Base-by-base conservation (phyloP, 1,140 invertebrate species). In the Holcopasites calliopsidis region DNA sequence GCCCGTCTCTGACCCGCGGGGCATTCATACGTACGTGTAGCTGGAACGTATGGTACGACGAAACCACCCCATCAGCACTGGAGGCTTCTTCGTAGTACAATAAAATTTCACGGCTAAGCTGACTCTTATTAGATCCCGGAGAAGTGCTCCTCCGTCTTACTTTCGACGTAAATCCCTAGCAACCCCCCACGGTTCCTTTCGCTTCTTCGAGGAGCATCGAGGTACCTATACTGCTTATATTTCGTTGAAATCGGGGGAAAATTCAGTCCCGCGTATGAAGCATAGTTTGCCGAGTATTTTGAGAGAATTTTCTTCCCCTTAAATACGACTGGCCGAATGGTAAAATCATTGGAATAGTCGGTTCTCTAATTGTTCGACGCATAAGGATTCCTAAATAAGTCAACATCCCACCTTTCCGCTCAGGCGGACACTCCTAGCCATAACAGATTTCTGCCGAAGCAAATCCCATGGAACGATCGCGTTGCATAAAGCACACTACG, bases 51-150 rank as follows among this genome's bases (percentile, higher is more conserved):
- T 58, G 44, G 49, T 38, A 21, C 35, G 47, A 66, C n/a, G 35
- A 79, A 75, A 80, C 47, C 38, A 64, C 26, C 26, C 38, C 42
- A 47, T 47, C 50, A 62, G 26, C 64, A 28, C 52, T 28, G 44
- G 42, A 50, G 40, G 57, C 38, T 62, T 64, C 66, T 47, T 76
- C 77, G 55, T 64, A 61, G 49, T 71, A 62, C 65, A 75, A 70
- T 80, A 81, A 76, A 81, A 81, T 76, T 81, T 81, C 72, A 80
- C 65, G 49, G 65, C 73, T 76, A 76, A 80, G 64, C 68, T 80
- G 44, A 31, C 57, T 76, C 77, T 81, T 80, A 81, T 81, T 71
- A 62, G 69, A 79, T 79, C 65, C 64, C 18, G 28, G 40, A 66
- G 50, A 55, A 74, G 49, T 80, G 66, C 42, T 38, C 73, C 73